Evolutionary conservation across 2,888 invertebrate species (phyloP).

Genomic region (Auanema sp.): DNA sequence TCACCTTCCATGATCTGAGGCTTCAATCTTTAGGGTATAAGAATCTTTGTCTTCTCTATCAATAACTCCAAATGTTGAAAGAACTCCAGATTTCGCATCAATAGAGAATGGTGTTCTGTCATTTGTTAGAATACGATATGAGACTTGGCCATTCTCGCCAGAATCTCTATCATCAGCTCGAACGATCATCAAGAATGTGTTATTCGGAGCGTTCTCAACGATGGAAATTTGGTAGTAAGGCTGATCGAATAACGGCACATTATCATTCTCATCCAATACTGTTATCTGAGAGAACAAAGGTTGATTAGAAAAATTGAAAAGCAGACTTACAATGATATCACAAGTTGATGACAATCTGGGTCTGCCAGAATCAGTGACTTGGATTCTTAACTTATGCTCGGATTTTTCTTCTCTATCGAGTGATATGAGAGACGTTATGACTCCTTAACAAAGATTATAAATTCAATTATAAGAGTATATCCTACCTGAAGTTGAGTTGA

Average conservation of each 20-base stretch:
- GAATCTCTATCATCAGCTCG: constrained; percentile 83
- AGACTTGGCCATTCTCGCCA: constrained; percentile 78
- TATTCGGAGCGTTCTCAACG: constrained; percentile 68
- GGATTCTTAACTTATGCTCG: constrained; percentile 28
- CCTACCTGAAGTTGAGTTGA: constrained; percentile 35
- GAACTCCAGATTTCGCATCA: constrained; percentile 81
- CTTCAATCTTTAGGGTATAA: constrained; percentile 84
- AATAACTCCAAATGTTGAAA: constrained; percentile 82
- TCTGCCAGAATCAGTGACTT: constrained; percentile 35
- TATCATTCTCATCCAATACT: constrained; percentile 47
- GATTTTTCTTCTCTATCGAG: constrained; percentile 37
- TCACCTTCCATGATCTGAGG: constrained; percentile 79
- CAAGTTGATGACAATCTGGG: constrained; percentile 20
- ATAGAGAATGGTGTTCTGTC: constrained; percentile 76
- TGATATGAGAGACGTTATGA: constrained; percentile 20
- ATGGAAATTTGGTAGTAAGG: constrained; percentile 45
- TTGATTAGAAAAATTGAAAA: constrained; percentile 3
- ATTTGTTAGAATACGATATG: constrained; percentile 38
- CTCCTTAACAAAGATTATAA: constrained; percentile 20
- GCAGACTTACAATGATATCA: constrained; percentile 8
- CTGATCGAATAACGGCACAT: constrained; percentile 69
- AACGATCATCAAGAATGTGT: constrained; percentile 76
- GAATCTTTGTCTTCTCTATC: constrained; percentile 88
- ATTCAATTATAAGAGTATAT: background rate
- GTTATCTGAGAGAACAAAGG: constrained; percentile 29